Conservation (phyloP, 1,140 invertebrate genomes). For the Mya arenaria region DNA sequence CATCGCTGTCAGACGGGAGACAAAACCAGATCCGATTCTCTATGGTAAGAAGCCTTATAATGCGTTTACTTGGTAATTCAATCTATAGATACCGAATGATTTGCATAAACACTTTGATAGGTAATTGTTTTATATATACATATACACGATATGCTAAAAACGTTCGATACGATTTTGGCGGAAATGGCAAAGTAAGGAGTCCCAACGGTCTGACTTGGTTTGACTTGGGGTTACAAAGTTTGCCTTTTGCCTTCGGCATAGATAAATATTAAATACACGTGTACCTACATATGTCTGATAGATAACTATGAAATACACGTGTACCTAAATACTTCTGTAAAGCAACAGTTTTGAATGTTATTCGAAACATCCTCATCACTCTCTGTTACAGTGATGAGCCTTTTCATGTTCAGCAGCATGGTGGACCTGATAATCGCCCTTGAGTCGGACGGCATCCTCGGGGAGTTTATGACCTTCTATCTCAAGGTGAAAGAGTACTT, state of each 20-base stretch:
- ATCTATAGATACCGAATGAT: neutral
- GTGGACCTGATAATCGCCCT: constrained; percentile 74
- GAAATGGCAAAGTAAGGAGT: too few relatives aligned
- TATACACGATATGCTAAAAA: neutral
- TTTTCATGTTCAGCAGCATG: constrained; percentile 54
- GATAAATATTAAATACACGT: too few relatives aligned
- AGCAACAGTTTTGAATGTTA: neutral
- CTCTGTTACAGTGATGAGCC: constrained; percentile 40
- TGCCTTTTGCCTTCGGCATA: too few relatives aligned
- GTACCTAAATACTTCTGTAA: neutral
- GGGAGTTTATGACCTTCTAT: constrained; percentile 72
- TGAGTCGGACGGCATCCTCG: constrained; percentile 73
- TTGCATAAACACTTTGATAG: neutral
- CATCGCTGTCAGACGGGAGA: constrained; percentile 1
- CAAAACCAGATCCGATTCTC: constrained; percentile 44
- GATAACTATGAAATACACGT: too few relatives aligned
- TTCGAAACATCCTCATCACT: neutral
- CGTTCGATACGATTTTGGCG: neutral
- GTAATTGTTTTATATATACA: neutral
- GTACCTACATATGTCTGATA: too few relatives aligned
- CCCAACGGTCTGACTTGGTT: too few relatives aligned
- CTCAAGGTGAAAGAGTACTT: constrained; percentile 56
- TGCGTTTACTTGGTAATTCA: neutral
- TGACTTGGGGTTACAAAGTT: too few relatives aligned
- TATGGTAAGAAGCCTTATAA: constrained; percentile 1